Evolutionary conservation across 2,888 invertebrate species (phyloP), one percentile per base, ranked within the genome.

Genomic region (Rhamphomyia laevipes): DNA sequence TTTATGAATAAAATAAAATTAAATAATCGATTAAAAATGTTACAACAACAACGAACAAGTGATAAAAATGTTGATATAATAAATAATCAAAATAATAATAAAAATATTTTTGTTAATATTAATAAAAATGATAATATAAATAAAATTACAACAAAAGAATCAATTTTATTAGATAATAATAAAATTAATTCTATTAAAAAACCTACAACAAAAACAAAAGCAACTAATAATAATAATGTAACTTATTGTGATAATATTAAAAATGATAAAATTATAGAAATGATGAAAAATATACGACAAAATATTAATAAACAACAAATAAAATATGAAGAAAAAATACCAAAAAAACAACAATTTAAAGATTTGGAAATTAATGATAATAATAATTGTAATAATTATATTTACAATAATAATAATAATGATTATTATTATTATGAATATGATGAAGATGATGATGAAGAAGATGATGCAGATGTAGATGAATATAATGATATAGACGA

Each of bases 181-280:
- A 33, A 11, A 3, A 9, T 4, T 5, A 33, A 6, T 4, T 33
- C 33, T 33, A 33, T 13, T 33, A 13, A 33, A 13, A 13, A 33
- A 13, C 7, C 33, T 6, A 33, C 11, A 13, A 13, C 13, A 33
- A 13, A 11, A 6, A 33, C 33, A 33, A 33, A 11, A 33, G 4
- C 33, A 33, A 33, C 33, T 33, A 33, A 33, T 33, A 33, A 30
- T 30, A 11, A 33, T 33, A 33, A 57, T 30, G 59, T 60, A 50
- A 62, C 62, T 59, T 52, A 47, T 47, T 61, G 41, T 60, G 61
- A 45, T 60, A 61, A 41, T 33, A 33, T 13, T 33, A 49, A 43
- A 46, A 46, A 43, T 49, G 46, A 49, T 49, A 42, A 46, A 45
- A 46, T 46, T 49, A 40, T 45, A 31, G 42, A 45, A 49, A 37